Conservation (phyloP, 2,113 vertebrate genomes). For the Phaethornis superciliosus region DNA sequence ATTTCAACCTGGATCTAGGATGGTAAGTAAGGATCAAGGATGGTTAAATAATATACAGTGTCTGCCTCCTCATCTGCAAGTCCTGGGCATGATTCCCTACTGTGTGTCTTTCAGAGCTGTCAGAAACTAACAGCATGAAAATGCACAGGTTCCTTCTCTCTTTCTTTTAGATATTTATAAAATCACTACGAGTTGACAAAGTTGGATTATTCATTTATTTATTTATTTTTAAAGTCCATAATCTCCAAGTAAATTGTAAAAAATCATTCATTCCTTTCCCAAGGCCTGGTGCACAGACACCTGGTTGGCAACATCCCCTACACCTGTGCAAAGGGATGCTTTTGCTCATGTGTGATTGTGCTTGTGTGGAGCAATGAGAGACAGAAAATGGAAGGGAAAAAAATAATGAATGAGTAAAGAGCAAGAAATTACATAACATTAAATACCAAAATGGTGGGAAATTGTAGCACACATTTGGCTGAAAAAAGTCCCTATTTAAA, state of each 20-base stretch:
- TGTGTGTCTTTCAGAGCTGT: slow-evolving; percentile 32
- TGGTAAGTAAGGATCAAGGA: not conserved
- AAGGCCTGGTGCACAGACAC: not conserved
- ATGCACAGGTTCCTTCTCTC: not conserved
- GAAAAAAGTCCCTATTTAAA: not conserved
- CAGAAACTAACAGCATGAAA: slow-evolving; percentile 5
- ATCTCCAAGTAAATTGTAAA: not conserved
- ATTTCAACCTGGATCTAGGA: not conserved
- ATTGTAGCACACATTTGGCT: not conserved
- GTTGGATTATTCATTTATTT: not conserved
- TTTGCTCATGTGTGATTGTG: not conserved
- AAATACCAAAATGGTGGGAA: not conserved
- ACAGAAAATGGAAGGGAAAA: not conserved
- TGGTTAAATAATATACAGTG: not conserved
- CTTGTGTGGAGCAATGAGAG: not conserved
- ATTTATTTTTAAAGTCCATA: not conserved
- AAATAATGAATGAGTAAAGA: not conserved
- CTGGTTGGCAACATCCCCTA: fast-evolving
- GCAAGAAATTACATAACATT: not conserved
- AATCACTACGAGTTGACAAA: slow-evolving; percentile 1
- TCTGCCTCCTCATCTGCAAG: slow-evolving; percentile 29
- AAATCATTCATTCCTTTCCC: not conserved
- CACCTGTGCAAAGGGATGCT: not conserved
- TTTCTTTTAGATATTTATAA: slow-evolving; percentile 11
- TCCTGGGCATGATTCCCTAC: not conserved